phyloP scores from a whole-genome alignment of 2,113 vertebrate genomes.

The Maccullochella peelii region DNA sequence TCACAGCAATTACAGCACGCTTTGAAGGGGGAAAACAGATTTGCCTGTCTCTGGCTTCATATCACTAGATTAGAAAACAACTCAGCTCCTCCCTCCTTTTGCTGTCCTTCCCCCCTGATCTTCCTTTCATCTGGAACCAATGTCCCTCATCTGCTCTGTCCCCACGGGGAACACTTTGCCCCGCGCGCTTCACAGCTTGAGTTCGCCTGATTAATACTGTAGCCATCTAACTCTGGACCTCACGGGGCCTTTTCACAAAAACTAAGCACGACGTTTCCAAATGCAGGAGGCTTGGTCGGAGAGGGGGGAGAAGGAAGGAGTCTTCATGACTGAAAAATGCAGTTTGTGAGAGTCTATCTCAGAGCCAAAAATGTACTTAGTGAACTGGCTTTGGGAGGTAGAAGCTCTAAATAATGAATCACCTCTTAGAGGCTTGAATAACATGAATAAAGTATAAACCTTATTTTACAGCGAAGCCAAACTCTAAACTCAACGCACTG shows the following conservation, averaged over 20 bases:
- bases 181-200: constrained; percentile 74
- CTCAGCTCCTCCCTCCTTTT: constrained; percentile 63
- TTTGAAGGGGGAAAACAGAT: constrained; percentile 63
- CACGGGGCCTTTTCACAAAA: constrained; percentile 62
- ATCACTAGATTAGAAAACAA: constrained; percentile 75
- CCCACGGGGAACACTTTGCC: constrained; percentile 79
- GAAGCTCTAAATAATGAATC: constrained; percentile 81
- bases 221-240: constrained; percentile 74
- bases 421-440: constrained; percentile 79
- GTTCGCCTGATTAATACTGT: constrained; percentile 76
- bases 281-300: constrained; percentile 36
- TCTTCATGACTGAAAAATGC: constrained; percentile 59
- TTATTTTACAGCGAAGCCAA: constrained; percentile 65
- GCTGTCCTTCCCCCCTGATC: constrained; percentile 52
- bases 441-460: constrained; percentile 83
- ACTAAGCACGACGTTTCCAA: constrained; percentile 61
- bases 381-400: constrained; percentile 76
- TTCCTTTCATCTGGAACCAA: constrained; percentile 82
- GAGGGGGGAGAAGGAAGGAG: constrained; percentile 40
- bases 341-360: constrained; percentile 64
- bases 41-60: constrained; percentile 69
- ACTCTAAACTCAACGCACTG: constrained; percentile 44
- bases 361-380: constrained; percentile 82
- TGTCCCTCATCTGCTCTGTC: constrained; percentile 76
- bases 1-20: constrained; percentile 65